phyloP scores from a whole-genome alignment of 1,140 invertebrate genomes.

The Drosophila ambigua region DNA sequence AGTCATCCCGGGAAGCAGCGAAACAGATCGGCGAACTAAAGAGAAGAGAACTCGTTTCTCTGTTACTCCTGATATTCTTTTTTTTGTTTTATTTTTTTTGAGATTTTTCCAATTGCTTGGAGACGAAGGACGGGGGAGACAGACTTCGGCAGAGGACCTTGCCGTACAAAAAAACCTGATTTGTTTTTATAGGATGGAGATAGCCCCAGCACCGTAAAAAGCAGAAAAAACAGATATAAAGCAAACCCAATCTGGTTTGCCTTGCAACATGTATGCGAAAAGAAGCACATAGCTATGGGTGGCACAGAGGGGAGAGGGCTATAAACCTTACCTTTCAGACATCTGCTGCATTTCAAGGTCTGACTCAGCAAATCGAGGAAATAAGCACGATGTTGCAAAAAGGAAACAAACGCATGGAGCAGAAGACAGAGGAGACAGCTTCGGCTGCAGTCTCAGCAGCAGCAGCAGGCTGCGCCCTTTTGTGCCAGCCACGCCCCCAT shows the following conservation, averaged over 20 bases:
- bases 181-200: slow-evolving; percentile 30
- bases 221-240: slow-evolving; percentile 5
- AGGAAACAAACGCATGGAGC: slow-evolving; percentile 25
- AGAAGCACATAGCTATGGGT: slow-evolving; percentile 8
- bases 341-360: slow-evolving; percentile 80
- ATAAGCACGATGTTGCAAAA: slow-evolving; percentile 10
- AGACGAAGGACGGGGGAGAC: neutral
- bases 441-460: neutral
- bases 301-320: neutral
- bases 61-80: slow-evolving; percentile 23
- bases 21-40: slow-evolving; percentile 40
- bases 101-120: slow-evolving; percentile 67
- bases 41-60: slow-evolving; percentile 55
- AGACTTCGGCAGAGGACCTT: slow-evolving; percentile 64
- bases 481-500: slow-evolving; percentile 43
- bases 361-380: slow-evolving; percentile 71
- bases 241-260: slow-evolving; percentile 73
- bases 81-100: slow-evolving; percentile 15
- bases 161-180: slow-evolving; percentile 66
- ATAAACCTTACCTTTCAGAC: slow-evolving; percentile 61
- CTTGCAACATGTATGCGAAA: slow-evolving; percentile 40
- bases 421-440: slow-evolving; percentile 22
- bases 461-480: slow-evolving; percentile 65
- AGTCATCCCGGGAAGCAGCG: slow-evolving; percentile 22
- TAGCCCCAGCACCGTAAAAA: neutral